A percentile compares a stretch with the other conserved stretches of the same genome.
phyloP scores from a whole-genome alignment of 1,140 invertebrate genomes.

The Sycobia sp. region DNA sequence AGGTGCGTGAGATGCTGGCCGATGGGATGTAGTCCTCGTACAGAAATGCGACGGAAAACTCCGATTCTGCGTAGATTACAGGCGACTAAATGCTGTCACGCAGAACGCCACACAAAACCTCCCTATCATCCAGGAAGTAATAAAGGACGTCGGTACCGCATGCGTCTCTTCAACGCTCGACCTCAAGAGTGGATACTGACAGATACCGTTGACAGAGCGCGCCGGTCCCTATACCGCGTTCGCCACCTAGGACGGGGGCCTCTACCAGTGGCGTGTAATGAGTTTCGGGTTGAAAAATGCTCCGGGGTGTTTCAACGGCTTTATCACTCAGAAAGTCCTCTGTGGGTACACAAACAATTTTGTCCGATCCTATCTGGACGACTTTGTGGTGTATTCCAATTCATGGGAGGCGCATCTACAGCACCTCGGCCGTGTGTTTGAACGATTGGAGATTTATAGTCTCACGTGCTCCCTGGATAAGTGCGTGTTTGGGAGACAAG shows the following conservation, averaged over 20 bases:
- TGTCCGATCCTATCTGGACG: slow-evolving; percentile 1
- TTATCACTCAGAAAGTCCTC: slow-evolving; percentile 11
- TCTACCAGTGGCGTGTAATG: slow-evolving; percentile 24
- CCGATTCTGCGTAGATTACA: slow-evolving; percentile 33
- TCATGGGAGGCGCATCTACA: slow-evolving; percentile 18
- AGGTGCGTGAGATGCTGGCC: slow-evolving; percentile 27
- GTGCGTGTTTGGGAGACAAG: background rate
- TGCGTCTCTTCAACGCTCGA: slow-evolving; percentile 18
- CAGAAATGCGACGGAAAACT: slow-evolving; percentile 21
- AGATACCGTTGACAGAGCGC: slow-evolving; percentile 11
- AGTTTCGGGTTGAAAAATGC: slow-evolving; percentile 10
- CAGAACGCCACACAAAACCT: background rate
- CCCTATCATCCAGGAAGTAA: slow-evolving; percentile 14
- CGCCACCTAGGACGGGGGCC: background rate
- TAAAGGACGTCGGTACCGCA: slow-evolving; percentile 26
- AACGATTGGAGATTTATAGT: slow-evolving; percentile 3
- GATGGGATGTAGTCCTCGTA: slow-evolving; percentile 15
- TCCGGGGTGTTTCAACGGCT: background rate
- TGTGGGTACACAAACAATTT: background rate
- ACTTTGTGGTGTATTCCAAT: slow-evolving; percentile 9
- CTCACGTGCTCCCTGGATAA: slow-evolving; percentile 1
- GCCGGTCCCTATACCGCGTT: slow-evolving; percentile 16
- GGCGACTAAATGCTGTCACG: slow-evolving; percentile 22
- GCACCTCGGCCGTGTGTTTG: slow-evolving; percentile 5
- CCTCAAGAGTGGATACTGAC: slow-evolving; percentile 33